phyloP scores from a whole-genome alignment of 2,113 vertebrate species.

The Nycticorax nycticorax region DNA sequence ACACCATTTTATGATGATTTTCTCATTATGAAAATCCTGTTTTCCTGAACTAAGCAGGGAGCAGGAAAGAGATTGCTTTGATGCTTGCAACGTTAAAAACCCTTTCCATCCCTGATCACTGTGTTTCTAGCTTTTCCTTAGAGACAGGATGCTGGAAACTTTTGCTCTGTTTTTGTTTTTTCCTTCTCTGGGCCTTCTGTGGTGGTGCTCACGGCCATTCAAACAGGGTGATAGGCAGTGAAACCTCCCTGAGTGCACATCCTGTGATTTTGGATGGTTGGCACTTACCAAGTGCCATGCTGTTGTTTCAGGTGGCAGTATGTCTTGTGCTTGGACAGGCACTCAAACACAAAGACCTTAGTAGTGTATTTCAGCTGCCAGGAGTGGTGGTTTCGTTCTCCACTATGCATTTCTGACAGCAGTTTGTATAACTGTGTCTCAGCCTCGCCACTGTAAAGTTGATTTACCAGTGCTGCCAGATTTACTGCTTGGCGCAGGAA shows the following conservation, averaged over 20 bases:
- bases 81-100: neutral
- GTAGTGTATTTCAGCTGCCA: neutral
- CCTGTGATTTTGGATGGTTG: neutral
- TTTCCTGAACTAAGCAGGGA: neutral
- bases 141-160: neutral
- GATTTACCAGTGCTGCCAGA: neutral
- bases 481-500: neutral
- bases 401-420: neutral
- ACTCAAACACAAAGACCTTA: neutral
- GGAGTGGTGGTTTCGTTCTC: neutral
- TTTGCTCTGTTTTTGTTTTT: neutral
- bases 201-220: neutral
- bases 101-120: neutral
- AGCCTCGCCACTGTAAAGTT: neutral
- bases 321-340: neutral
- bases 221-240: neutral
- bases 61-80: neutral
- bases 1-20: neutral
- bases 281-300: neutral
- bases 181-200: neutral
- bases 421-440: neutral
- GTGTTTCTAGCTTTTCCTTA: neutral
- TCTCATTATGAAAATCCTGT: neutral
- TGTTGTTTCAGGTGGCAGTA: neutral
- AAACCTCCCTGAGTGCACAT: neutral